Base-by-base conservation (phyloP, 2,888 invertebrate species). In the Cyclophora albipunctata region DNA sequence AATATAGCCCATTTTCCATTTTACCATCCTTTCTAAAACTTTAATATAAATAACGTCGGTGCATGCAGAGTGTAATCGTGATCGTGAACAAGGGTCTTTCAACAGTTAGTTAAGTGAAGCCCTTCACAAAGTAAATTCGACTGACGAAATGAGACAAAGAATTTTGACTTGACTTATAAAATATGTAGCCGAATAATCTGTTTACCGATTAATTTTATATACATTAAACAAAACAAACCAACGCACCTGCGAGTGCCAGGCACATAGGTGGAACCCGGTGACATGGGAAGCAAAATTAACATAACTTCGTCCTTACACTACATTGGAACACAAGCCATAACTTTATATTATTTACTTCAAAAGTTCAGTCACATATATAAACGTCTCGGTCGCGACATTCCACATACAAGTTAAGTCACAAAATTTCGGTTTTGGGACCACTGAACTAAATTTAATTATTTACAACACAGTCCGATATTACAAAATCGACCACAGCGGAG, bases 201-300 rank as follows among this genome's bases (percentile, higher is more conserved):
- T 7, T 40, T 33, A 40, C 45, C 45, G 46, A 41, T 45, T 43
- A 34, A 52, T 5, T 48, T 56, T 55, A 56, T 47, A 42, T 54
- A 47, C 54, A 47, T 62, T 66, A 69, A 67, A 65, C 58, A 69
- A 52, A 71, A 54, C 61, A 63, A 66, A 71, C 69, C 66, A 71
- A 80, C 84, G 66, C 75, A 85, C 86, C 85, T 86, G 81, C 68
- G 66, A 73, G 75, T 71, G 67, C 74, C 85, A 83, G 86, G 83
- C 80, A 84, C 72, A 77, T 78, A 84, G 84, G 82, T 84, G 73
- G 72, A 81, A 75, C 82, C 79, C 83, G 83, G 85, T 84, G 82
- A 78, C 80, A 81, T 80, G 73, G 75, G 68, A 73, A 73, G 20
- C 20, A 71, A 73, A 75, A 84, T 83, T 83, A 86, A 73, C 86